Evolutionary conservation across 2,888 invertebrate species (phyloP).

Genomic region (Pasiphila rectangulata): DNA sequence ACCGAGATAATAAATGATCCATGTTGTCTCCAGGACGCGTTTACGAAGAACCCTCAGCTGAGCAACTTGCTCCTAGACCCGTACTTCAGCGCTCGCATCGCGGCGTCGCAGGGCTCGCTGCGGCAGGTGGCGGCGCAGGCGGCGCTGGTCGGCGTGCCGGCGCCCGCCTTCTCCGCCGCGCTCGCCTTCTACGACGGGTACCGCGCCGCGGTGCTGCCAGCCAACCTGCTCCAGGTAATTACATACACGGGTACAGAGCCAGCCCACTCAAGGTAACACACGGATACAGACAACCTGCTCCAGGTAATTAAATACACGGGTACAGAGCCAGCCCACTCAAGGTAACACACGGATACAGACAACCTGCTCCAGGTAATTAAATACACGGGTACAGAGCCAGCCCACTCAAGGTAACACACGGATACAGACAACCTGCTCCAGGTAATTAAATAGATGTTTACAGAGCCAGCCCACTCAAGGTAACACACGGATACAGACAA

Average conservation of each 20-base stretch:
- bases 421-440: no score
- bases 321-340: no score
- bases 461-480: no score
- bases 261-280: no score
- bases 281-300: neutral
- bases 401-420: no score
- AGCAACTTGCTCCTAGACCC: conserved; percentile 94
- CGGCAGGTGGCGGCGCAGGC: conserved; percentile 89
- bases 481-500: no score
- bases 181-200: conserved; percentile 99
- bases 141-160: conserved; percentile 91
- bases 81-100: conserved; percentile 93
- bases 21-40: conserved; percentile 84
- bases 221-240: conserved; percentile 94
- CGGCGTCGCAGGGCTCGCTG: conserved; percentile 90
- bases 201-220: conserved; percentile 91
- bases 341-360: neutral
- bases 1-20: no score
- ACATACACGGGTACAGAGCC: no score
- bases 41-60: conserved; percentile 91
- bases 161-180: conserved; percentile 95
- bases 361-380: no score
- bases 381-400: no score
- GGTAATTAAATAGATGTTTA: no score
- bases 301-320: no score